Percentiles rank a stretch among this genome's conserved stretches.
These are phyloP conservation scores for Hermaeophaga mercurialis DNA, from an alignment of 2,888 invertebrate species.

Conservation along the genomic window DNA sequence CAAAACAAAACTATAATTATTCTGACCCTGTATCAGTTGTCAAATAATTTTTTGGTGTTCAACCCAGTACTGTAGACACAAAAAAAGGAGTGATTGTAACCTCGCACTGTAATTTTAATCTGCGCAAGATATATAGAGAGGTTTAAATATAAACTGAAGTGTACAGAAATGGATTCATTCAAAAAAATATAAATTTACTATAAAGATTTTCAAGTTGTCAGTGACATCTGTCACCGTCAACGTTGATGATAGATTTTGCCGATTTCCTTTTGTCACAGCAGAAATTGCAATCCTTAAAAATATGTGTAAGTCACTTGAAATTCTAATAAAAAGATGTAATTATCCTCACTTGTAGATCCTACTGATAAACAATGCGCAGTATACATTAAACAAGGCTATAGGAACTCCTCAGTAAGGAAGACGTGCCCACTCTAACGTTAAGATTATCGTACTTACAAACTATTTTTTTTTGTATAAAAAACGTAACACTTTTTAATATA, in stretches of 20 bases:
- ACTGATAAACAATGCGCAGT: neutral
- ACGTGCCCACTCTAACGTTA: conserved; percentile 52
- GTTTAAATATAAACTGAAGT: too few species aligned
- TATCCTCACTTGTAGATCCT: too few species aligned
- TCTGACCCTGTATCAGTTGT: conserved; percentile 4
- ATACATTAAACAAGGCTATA: neutral
- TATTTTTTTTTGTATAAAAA: conserved; percentile 20
- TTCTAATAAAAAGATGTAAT: too few species aligned
- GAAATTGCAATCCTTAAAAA: too few species aligned
- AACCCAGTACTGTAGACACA: conserved; percentile 15
- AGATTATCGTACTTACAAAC: conserved; percentile 29
- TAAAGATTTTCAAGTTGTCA: too few species aligned
- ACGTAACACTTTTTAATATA: conserved; percentile 12
- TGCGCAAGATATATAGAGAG: neutral
- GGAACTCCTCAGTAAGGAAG: conserved; percentile 40
- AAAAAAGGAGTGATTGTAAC: conserved; percentile 41
- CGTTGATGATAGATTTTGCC: too few species aligned
- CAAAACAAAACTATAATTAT: neutral
- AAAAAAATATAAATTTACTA: too few species aligned
- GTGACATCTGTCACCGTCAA: too few species aligned
- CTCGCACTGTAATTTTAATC: neutral
- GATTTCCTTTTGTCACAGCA: too few species aligned
- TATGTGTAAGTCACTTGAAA: too few species aligned
- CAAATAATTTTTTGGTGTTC: neutral
- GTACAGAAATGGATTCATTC: too few species aligned